Base-by-base conservation (phyloP, 2,888 invertebrate genomes). In the Synanthedon vespiformis region DNA sequence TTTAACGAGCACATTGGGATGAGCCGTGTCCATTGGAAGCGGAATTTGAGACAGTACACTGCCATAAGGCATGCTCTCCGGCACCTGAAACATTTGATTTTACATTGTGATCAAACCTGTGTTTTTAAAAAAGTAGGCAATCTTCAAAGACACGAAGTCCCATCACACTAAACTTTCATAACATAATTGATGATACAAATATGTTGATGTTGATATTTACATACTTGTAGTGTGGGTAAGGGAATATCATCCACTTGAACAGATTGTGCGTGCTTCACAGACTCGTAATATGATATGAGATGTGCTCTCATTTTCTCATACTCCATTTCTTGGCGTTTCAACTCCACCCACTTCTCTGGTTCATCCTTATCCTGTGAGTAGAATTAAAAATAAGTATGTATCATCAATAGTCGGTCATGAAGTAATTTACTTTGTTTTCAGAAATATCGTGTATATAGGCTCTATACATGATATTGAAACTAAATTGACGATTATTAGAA, bases 161-260 rank as follows among this genome's bases (percentile, higher is more conserved):
- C 22, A 4, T 22, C 22, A 4, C 22, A 22, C 22, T 22, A 22
- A 22, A 22, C 22, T 22, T 8, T 8, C 27, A 27, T 34, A 34
- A 1, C 22, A 4, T 22, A 22, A 22, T 5, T 22, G 5, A 22
- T 22, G 22, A 22, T 22, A 22, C 4, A 22, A 22, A 8, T 34
- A 34, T 34, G 2, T n/a, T n/a, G n/a, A n/a, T n/a, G 3, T 6
- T 10, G 2, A 10, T 34, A 10, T 34, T 1, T 16, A 61, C 71
- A 59, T 64, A 85, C 85, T 77, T 81, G 89, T 56, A 88, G 65
- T 22, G 90, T 88, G n/a, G 98, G 98, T 54, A 98, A 77, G 3
- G 98, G 98, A 77, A 98, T 98, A 80, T 98, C 97, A 77, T 98
- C 97, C 3, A 98, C 91, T 83, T 95, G 93, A 0, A 98, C 98